Conservation (phyloP, 2,888 invertebrate species). For the Mamestra brassicae region DNA sequence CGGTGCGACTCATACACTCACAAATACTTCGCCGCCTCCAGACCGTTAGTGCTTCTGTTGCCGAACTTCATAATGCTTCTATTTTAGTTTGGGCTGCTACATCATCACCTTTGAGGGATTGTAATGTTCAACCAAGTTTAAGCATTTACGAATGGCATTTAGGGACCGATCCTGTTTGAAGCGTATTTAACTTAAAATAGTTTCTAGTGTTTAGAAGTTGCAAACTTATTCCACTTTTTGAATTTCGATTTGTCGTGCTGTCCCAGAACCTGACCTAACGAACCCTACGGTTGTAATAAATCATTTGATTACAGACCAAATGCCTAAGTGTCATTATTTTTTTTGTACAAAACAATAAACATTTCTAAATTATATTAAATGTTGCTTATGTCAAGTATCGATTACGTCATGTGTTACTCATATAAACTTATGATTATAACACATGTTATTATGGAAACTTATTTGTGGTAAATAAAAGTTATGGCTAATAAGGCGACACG, state of each 20-base stretch:
- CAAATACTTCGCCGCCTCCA: conserved; percentile 69
- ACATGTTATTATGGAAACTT: too few relatives aligned
- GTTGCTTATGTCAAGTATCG: too few relatives aligned
- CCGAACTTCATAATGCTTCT: conserved; percentile 72
- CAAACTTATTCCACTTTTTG: conserved; percentile 34
- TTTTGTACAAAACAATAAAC: too few relatives aligned
- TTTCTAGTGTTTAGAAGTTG: conserved; percentile 31
- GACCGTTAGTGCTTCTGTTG: conserved; percentile 76
- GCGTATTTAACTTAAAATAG: conserved; percentile 40
- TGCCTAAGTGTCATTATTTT: too few relatives aligned
- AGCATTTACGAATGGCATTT: conserved; percentile 43
- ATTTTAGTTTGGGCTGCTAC: conserved; percentile 65
- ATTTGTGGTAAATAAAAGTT: too few relatives aligned
- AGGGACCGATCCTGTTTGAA: conserved; percentile 37
- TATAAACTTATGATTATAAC: too few relatives aligned
- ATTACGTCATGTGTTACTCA: too few relatives aligned
- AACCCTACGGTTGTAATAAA: too few relatives aligned
- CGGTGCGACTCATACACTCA: conserved; percentile 74
- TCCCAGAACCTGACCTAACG: too few relatives aligned
- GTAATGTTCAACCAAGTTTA: conserved; percentile 58
- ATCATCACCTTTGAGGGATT: conserved; percentile 61
- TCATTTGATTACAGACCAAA: too few relatives aligned
- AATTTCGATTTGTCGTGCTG: conserved; percentile 34
- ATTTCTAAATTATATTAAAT: too few relatives aligned
- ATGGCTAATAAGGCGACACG: too few relatives aligned